Base-by-base conservation (phyloP, 1,140 invertebrate species). In the Sarcophaga bullata region DNA sequence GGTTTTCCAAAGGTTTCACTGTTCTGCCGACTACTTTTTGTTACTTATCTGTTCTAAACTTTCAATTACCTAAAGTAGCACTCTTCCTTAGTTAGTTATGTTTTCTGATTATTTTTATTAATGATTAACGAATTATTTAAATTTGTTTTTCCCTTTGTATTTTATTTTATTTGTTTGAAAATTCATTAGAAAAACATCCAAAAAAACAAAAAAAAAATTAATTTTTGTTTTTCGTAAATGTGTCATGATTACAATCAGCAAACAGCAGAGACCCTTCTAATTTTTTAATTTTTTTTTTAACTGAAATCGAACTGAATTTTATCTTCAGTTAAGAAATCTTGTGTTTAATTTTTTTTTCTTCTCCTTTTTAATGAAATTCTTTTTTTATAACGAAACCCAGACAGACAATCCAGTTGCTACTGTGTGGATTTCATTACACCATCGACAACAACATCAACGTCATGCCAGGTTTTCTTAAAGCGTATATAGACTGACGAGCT, bases 251-350 rank as follows among this genome's bases (percentile, higher is more conserved):
- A 37, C 25, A 37, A 37, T 37, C 25, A 37, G 25, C 25, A 37
- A 37, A 4, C 25, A 37, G 25, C 25, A 37, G 25, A 37, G 25
- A 37, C 25, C 11, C n/a, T 58, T 58, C 11, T 15, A 58, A 58
- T 7, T 58, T 15, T n/a, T n/a, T n/a, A n/a, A n/a, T n/a, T n/a
- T n/a, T n/a, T 58, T 58, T 7, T 58, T n/a, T 13, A 58, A 15
- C 15, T n/a, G n/a, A 58, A 58, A 7, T 58, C 15, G 7, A 58
- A 58, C 52, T 58, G n/a, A 50, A 8, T 52, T n/a, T 58, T 58
- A 58, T 58, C 54, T 58, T n/a, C n/a, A 58, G 54, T 58, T 58
- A n/a, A 58, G 54, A 58, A 58, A 58, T n/a, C 11, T 58, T 58
- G 25, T 58, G 15, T 52, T n/a, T n/a, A n/a, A 13, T 52, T 1